phyloP scores from a whole-genome alignment of 2,888 invertebrate species.

The Conomelus anceps region DNA sequence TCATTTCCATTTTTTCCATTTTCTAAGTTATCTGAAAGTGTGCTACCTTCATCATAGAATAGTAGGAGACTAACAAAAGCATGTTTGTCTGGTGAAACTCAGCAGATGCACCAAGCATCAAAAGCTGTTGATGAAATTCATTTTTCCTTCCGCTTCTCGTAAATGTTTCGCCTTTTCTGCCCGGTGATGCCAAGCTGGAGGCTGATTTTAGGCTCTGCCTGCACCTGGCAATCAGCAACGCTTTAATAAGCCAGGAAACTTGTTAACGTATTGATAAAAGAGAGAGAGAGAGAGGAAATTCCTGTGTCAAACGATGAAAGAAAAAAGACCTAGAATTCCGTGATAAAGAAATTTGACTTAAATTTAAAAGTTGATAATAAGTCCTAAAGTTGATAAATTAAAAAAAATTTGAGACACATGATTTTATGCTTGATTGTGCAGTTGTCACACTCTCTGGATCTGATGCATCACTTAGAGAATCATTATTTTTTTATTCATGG shows the following conservation, averaged over 20 bases:
- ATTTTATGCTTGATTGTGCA: no score
- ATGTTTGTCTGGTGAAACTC: background rate
- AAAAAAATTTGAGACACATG: no score
- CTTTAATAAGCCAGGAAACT: background rate
- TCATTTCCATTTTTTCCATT: no score
- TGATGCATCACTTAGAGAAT: no score
- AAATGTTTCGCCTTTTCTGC: background rate
- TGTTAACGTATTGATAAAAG: background rate
- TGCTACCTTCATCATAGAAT: no score
- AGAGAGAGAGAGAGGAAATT: background rate
- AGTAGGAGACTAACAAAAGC: no score
- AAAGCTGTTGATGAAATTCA: background rate
- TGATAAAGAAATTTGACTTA: background rate
- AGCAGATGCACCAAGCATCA: background rate
- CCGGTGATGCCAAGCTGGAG: background rate
- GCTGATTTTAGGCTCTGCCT: background rate
- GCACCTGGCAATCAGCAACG: background rate
- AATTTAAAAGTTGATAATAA: no score
- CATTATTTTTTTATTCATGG: no score
- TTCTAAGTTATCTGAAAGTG: no score
- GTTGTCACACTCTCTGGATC: no score
- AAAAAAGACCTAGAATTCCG: background rate
- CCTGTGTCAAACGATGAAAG: background rate
- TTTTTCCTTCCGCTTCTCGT: background rate
- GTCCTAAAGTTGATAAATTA: no score